Conservation (phyloP, 2,113 vertebrate species). For the Campylomormyrus numenius region DNA sequence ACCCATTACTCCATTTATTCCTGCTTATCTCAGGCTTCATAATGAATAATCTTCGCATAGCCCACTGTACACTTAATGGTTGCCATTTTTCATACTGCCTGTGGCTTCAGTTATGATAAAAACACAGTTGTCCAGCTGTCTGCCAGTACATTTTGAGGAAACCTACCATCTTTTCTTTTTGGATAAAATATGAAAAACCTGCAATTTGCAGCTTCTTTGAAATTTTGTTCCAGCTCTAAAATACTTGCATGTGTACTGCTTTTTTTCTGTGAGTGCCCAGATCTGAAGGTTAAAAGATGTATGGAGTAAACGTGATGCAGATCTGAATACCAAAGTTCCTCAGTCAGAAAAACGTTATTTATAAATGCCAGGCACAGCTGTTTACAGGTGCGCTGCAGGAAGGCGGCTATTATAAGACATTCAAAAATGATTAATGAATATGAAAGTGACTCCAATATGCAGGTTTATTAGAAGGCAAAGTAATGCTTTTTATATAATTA, state of each 20-base stretch:
- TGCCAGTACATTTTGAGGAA: slow-evolving; percentile 19
- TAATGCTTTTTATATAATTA: not conserved
- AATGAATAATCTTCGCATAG: slow-evolving; percentile 19
- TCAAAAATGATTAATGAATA: slow-evolving; percentile 8
- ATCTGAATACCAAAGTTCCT: not conserved
- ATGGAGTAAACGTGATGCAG: slow-evolving; percentile 9
- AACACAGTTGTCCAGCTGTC: slow-evolving; percentile 20
- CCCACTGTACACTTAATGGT: slow-evolving; percentile 14
- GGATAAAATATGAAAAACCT: slow-evolving; percentile 7
- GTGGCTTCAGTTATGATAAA: slow-evolving; percentile 19
- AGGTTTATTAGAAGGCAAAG: slow-evolving; percentile 2
- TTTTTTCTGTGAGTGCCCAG: not conserved
- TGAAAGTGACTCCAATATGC: not conserved
- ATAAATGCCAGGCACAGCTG: slow-evolving; percentile 12
- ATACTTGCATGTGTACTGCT: slow-evolving; percentile 5
- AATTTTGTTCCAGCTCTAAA: slow-evolving; percentile 18
- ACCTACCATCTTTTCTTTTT: slow-evolving; percentile 11
- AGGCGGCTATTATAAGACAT: slow-evolving; percentile 2
- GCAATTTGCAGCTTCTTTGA: slow-evolving; percentile 18
- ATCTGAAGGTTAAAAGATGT: slow-evolving; percentile 11
- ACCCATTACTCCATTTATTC: slow-evolving; percentile 13
- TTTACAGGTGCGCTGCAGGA: slow-evolving; percentile 18
- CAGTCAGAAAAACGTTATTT: not conserved
- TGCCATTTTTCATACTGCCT: slow-evolving; percentile 17
- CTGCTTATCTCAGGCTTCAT: slow-evolving; percentile 20